phyloP scores from a whole-genome alignment of 2,113 vertebrate species.

The Gallinago undulata region DNA sequence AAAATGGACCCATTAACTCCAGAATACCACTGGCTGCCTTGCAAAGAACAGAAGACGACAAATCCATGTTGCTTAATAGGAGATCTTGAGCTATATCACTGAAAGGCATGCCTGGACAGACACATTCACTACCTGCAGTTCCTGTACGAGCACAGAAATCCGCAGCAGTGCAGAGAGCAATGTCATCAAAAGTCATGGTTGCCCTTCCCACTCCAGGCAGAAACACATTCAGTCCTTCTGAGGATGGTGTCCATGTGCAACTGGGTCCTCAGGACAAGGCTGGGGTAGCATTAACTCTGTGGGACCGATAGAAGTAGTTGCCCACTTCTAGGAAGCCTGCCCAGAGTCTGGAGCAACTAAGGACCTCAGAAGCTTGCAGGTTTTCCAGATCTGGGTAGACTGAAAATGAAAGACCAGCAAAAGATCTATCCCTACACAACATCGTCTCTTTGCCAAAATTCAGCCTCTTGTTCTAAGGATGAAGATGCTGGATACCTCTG shows the following conservation, averaged over 20 bases:
- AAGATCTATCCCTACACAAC: neutral
- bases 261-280: accelerated
- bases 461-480: neutral
- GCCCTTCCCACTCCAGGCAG: neutral
- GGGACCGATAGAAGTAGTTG: neutral
- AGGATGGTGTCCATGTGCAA: neutral
- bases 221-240: neutral
- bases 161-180: neutral
- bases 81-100: neutral
- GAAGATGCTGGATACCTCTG: neutral
- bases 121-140: neutral
- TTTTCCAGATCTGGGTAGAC: neutral
- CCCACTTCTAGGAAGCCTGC: neutral
- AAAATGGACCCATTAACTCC: neutral
- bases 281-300: neutral
- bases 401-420: neutral
- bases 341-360: neutral
- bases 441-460: neutral
- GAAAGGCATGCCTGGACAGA: neutral
- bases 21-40: neutral
- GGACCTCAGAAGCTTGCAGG: neutral
- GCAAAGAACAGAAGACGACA: neutral
- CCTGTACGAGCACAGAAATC: neutral
- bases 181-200: neutral
- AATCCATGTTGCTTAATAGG: neutral